A percentile compares a stretch with the other conserved stretches of the same genome.
phyloP scores from a whole-genome alignment of 2,888 invertebrate species.

The Eupithecia inturbata region DNA sequence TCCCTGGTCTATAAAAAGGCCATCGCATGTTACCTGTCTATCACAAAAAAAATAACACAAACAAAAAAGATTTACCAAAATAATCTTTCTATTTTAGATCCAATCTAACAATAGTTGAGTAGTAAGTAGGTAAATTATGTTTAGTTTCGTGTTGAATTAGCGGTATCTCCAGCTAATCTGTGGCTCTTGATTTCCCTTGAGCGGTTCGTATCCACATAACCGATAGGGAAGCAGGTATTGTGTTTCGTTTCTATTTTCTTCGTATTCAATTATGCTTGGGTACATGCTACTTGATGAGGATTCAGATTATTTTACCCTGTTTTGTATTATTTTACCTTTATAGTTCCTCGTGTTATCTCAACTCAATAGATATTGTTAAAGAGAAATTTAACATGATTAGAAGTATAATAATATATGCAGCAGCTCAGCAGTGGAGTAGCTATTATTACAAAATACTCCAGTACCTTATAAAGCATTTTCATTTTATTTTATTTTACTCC shows the following conservation, averaged over 20 bases:
- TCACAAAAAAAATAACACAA: not conserved
- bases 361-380: not conserved
- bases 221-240: constrained; percentile 15
- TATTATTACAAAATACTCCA: too few relatives aligned
- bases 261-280: constrained; percentile 27
- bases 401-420: too few relatives aligned
- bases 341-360: not conserved
- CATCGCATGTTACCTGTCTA: not conserved
- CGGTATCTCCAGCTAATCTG: constrained; percentile 14
- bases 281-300: constrained; percentile 17
- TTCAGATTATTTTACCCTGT: not conserved
- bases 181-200: constrained; percentile 46
- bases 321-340: not conserved
- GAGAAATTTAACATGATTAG: too few relatives aligned
- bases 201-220: constrained; percentile 22
- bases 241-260: constrained; percentile 22
- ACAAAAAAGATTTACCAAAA: not conserved
- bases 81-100: not conserved
- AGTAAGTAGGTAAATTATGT: not conserved
- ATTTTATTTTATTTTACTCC: too few relatives aligned
- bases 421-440: too few relatives aligned
- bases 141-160: constrained; percentile 11
- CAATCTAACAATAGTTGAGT: not conserved
- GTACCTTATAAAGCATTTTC: too few relatives aligned
- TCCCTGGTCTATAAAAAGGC: not conserved